Conservation (phyloP, 2,888 invertebrate genomes). For the Odontomyia ornata region DNA sequence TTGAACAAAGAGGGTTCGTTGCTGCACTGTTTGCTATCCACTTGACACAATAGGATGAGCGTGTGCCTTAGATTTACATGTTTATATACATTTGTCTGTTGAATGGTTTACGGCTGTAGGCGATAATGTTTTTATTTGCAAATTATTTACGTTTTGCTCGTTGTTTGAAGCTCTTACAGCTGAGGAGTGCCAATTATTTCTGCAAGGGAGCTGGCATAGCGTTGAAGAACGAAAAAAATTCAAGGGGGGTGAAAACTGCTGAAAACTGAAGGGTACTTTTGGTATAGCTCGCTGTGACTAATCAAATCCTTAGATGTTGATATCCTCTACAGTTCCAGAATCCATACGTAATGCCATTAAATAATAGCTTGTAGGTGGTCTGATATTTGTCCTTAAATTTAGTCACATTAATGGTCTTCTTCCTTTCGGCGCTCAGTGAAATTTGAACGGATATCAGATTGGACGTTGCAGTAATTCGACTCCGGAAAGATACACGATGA, state of each 20-base stretch:
- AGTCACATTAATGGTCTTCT: background rate
- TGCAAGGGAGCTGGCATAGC: background rate
- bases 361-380: background rate
- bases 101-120: background rate
- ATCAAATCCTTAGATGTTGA: background rate
- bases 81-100: background rate
- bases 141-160: constrained; percentile 23
- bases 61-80: too few relatives aligned
- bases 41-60: background rate
- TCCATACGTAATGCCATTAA: background rate
- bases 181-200: constrained; percentile 3
- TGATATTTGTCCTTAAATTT: background rate
- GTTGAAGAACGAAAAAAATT: background rate
- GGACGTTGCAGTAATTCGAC: background rate
- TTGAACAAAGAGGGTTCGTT: constrained; percentile 14
- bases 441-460: constrained; percentile 8
- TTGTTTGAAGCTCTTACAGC: background rate
- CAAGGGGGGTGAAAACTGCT: background rate
- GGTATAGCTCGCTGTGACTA: too few relatives aligned
- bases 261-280: background rate
- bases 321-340: background rate
- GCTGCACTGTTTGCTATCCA: background rate
- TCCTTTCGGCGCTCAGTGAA: background rate
- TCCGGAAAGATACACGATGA: background rate
- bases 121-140: constrained; percentile 32